Evolutionary conservation across 2,797 vertebrate genomes (phyloP).

Genomic region (Peromyscus nudipes): DNA sequence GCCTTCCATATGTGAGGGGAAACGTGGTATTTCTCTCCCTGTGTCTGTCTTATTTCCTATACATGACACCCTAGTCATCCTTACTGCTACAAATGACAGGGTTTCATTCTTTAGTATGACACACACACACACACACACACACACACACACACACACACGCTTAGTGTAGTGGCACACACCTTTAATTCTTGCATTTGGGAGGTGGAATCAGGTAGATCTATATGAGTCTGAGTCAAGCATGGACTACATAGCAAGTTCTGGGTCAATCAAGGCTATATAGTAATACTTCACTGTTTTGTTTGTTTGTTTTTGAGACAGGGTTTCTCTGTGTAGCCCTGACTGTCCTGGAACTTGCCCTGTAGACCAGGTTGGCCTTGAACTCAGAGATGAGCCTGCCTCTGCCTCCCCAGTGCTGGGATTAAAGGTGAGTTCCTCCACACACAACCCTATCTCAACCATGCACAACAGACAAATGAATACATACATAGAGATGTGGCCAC

Average conservation of each 20-base stretch:
- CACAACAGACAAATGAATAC: background rate
- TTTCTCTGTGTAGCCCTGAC: background rate
- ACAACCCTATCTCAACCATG: background rate
- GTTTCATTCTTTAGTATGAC: background rate
- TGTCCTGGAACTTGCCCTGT: background rate
- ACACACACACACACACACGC: background rate
- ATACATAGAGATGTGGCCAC: background rate
- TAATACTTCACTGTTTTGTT: background rate
- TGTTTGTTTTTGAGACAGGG: too few species aligned
- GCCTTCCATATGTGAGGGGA: background rate
- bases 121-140: background rate
- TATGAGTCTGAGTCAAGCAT: background rate
- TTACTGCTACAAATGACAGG: background rate
- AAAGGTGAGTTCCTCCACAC: background rate
- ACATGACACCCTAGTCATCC: background rate
- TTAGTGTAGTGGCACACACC: background rate
- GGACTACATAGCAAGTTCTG: background rate
- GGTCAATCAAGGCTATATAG: background rate
- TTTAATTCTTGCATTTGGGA: background rate
- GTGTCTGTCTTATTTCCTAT: background rate
- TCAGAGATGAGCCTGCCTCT: background rate
- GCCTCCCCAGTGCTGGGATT: background rate
- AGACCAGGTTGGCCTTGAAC: background rate
- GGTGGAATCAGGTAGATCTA: background rate
- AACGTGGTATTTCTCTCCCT: background rate